Evolutionary conservation across 2,797 vertebrate species (phyloP).

Genomic region (Rhinichthys osculus): DNA sequence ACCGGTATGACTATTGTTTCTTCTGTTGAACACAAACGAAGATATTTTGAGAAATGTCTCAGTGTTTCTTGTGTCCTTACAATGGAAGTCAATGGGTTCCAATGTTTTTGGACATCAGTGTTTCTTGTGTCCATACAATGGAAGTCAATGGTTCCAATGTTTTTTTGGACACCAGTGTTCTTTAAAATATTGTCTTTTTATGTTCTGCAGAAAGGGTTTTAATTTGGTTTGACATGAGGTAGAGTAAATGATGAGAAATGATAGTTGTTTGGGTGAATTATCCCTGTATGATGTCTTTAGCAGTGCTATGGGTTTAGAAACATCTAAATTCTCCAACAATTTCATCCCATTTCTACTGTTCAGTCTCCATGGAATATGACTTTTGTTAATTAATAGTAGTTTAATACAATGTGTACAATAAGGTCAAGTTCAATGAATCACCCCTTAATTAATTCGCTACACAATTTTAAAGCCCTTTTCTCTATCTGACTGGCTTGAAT

Average conservation of each 20-base stretch:
- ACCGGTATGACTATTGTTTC: background rate
- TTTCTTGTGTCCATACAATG: too few species aligned
- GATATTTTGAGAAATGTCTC: background rate
- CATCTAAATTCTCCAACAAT: conserved; percentile 32
- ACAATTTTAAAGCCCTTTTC: conserved; percentile 64
- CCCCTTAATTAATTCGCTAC: conserved; percentile 77
- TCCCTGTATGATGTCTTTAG: background rate
- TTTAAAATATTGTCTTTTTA: background rate
- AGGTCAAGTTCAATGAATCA: conserved; percentile 71
- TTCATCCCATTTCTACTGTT: background rate
- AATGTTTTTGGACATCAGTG: too few species aligned
- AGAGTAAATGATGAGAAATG: background rate
- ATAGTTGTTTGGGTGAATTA: background rate
- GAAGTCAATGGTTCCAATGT: too few species aligned
- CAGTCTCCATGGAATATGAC: conserved; percentile 60
- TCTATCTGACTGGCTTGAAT: conserved; percentile 69
- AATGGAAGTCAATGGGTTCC: too few species aligned
- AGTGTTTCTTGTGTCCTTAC: too few species aligned
- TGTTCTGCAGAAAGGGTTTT: background rate
- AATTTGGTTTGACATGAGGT: background rate
- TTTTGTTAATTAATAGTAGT: conserved; percentile 76
- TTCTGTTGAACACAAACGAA: background rate
- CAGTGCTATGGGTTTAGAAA: background rate
- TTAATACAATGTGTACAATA: conserved; percentile 73
- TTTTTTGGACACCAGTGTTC: background rate